These are phyloP conservation scores for Lagenorhynchus albirostris DNA, from an alignment of 2,113 vertebrate genomes.

Conservation along the genomic window DNA sequence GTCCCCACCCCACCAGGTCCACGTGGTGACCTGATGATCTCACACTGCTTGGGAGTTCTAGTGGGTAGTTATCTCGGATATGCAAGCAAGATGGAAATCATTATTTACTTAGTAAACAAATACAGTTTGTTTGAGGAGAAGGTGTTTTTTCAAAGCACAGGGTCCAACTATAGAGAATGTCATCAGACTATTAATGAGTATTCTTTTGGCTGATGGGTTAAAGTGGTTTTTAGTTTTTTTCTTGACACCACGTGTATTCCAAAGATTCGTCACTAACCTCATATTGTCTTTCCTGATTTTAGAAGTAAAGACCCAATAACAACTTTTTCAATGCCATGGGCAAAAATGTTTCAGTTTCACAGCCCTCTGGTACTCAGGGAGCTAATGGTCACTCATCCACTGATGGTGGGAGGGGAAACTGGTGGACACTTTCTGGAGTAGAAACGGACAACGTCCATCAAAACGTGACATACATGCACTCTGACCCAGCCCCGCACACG, in stretches of 20 bases:
- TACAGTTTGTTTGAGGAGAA: background rate
- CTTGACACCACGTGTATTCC: background rate
- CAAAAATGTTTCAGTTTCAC: background rate
- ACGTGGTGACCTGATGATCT: background rate
- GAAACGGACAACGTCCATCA: rapidly evolving
- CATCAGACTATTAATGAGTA: background rate
- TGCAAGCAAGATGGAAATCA: background rate
- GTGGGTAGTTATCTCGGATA: background rate
- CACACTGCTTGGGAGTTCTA: background rate
- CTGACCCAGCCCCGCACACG: background rate
- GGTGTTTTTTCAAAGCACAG: background rate
- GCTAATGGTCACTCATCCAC: background rate
- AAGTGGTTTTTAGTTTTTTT: background rate
- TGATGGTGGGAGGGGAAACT: rapidly evolving
- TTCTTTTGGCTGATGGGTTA: background rate
- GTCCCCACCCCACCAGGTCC: too few relatives aligned
- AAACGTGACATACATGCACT: background rate
- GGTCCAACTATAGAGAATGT: background rate
- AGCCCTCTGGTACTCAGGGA: background rate
- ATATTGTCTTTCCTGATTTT: background rate
- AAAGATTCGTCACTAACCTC: background rate
- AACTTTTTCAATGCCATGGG: background rate
- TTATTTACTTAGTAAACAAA: background rate
- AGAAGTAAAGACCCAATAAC: background rate
- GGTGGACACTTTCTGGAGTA: background rate